Conservation (phyloP, 2,797 vertebrate genomes). For the Pseudochirops corinnae region DNA sequence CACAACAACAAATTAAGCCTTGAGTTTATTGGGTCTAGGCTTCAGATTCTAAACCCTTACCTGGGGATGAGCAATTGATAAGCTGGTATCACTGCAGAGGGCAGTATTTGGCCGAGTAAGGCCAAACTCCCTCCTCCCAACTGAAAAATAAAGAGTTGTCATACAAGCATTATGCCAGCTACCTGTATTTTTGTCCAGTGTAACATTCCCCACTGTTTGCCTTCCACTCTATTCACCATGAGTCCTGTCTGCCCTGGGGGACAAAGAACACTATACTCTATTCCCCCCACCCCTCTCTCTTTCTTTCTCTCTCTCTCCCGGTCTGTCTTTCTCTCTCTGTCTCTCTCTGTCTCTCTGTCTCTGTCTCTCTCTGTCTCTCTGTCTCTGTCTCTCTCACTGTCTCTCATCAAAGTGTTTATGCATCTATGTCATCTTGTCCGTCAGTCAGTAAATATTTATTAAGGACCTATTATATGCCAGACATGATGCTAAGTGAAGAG, state of each 20-base stretch:
- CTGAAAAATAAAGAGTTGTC: neutral
- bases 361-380: no score
- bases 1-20: neutral
- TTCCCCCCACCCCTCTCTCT: neutral
- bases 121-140: neutral
- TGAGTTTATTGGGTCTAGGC: neutral
- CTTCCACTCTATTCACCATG: neutral
- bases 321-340: no score
- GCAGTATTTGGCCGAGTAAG: neutral
- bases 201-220: neutral
- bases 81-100: neutral
- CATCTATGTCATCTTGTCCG: neutral
- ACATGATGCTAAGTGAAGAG: neutral
- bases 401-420: neutral
- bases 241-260: neutral
- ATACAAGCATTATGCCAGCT: neutral
- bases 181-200: neutral
- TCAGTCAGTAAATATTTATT: neutral
- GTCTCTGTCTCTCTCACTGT: no score
- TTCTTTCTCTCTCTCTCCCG: no score
- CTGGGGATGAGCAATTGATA: neutral
- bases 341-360: no score
- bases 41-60: neutral
- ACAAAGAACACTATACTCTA: neutral
- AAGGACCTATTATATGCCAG: neutral